A percentile compares a stretch with the other conserved stretches of the same genome.
phyloP scores from a whole-genome alignment of 1,140 invertebrate genomes.

The Lepidurus arcticus region DNA sequence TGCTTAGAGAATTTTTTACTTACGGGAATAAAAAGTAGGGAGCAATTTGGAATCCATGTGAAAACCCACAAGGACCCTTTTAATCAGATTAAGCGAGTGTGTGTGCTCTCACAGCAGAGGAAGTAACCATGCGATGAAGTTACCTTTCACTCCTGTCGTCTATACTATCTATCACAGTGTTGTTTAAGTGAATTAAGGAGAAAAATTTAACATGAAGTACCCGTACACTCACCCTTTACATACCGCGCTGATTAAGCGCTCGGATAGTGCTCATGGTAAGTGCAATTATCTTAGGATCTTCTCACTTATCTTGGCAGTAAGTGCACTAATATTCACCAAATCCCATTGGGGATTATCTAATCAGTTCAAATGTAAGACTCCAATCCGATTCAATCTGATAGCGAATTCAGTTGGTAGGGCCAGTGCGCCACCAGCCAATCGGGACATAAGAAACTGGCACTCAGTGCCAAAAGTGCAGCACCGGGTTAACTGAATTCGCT shows the following conservation, averaged over 20 bases:
- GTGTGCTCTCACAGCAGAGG: neutral
- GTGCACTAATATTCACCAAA: too few relatives aligned
- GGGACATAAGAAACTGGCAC: too few relatives aligned
- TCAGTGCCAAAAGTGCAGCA: too few relatives aligned
- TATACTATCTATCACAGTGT: neutral
- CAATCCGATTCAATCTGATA: too few relatives aligned
- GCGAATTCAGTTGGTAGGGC: too few relatives aligned
- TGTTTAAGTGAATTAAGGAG: neutral
- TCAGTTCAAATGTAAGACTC: too few relatives aligned
- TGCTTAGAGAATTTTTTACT: neutral
- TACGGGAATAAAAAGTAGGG: neutral
- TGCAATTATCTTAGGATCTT: too few relatives aligned
- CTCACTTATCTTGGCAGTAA: too few relatives aligned
- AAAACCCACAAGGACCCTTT: constrained; percentile 5
- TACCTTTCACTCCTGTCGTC: neutral
- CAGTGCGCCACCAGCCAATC: too few relatives aligned
- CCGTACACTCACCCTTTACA: neutral
- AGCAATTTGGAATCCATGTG: neutral
- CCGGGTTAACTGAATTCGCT: too few relatives aligned
- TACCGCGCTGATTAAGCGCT: neutral
- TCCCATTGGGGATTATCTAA: too few relatives aligned
- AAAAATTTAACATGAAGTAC: neutral
- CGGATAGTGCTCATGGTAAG: constrained; percentile 12
- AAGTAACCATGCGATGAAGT: neutral
- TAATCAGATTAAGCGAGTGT: neutral